Evolutionary conservation across 2,888 invertebrate genomes (phyloP), one percentile per base, ranked within the genome.

Genomic region (Eupeodes latifasciatus): DNA sequence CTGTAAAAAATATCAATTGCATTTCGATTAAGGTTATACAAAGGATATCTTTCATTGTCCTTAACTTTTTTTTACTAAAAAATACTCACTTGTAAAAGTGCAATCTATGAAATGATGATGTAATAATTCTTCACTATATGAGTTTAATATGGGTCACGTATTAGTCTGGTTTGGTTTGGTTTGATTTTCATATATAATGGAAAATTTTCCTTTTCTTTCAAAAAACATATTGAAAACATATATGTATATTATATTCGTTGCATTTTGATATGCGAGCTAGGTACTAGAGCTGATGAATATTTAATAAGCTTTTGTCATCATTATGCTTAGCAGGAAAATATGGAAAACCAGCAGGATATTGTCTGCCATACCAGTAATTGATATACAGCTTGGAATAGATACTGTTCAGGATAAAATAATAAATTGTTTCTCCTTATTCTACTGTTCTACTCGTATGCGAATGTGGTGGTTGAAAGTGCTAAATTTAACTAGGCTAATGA

Each of bases 271-370:
- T 5, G 7, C 27, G 27, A 27, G 27, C 6, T 12, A 59, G 27
- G 57, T n/a, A 7, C 5, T 59, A 36, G 1, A 36, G 62, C 62
- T 62, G 11, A 62, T 62, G 62, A 62, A 62, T 62, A 62, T 62
- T 44, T 62, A 62, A 62, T 44, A 40, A 40, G 62, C 40, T 62
- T 16, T 59, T 59, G 59, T 59, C 59, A 59, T 59, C 59, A 59
- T 59, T 59, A 36, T 59, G 34, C 59, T 59, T 59, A 34, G 5
- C n/a, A 59, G 14, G 5, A 16, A 16, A 44, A 59, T 12, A 9
- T 9, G 0, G 59, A 14, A n/a, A 9, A 62, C n/a, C n/a, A 34
- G 1, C 40, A 62, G 62, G 16, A 62, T 62, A 62, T 36, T 36
- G 40, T 10, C 10, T n/a, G 27, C 27, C 5, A 40, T 7, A 62